phyloP scores from a whole-genome alignment of 2,113 vertebrate genomes.

The Terrapene triunguis region DNA sequence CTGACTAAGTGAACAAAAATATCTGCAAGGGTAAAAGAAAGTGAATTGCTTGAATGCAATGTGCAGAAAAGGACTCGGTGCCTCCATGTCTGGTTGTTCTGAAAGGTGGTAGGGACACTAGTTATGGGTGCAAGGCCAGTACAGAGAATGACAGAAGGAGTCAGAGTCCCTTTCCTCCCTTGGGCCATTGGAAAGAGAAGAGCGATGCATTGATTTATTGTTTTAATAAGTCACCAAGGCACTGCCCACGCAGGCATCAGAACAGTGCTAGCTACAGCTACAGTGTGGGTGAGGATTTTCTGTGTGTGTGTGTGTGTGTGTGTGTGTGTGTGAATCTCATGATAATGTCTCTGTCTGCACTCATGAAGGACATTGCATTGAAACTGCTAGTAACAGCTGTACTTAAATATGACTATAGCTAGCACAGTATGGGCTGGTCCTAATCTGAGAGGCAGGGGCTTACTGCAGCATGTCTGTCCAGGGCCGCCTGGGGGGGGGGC shows the following conservation, averaged over 20 bases:
- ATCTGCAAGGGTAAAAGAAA: conserved; percentile 26
- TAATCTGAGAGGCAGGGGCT: background rate
- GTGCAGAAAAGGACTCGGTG: background rate
- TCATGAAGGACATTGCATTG: background rate
- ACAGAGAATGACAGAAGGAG: background rate
- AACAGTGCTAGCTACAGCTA: background rate
- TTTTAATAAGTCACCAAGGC: background rate
- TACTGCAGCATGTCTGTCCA: background rate
- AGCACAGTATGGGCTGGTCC: background rate
- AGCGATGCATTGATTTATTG: background rate
- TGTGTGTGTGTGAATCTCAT: rapidly evolving
- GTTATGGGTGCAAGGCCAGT: background rate
- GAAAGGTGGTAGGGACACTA: background rate
- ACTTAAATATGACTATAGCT: background rate
- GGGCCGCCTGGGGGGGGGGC: no score
- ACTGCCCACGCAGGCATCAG: background rate
- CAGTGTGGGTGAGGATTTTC: background rate
- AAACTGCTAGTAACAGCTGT: background rate
- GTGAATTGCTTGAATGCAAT: background rate
- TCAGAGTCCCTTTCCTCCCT: background rate
- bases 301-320: no score
- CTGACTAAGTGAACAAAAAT: conserved; percentile 38
- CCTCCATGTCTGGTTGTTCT: background rate
- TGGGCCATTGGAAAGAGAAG: background rate
- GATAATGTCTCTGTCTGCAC: background rate